Evolutionary conservation across 2,888 invertebrate species (phyloP).

Genomic region (Watsonalla binaria): DNA sequence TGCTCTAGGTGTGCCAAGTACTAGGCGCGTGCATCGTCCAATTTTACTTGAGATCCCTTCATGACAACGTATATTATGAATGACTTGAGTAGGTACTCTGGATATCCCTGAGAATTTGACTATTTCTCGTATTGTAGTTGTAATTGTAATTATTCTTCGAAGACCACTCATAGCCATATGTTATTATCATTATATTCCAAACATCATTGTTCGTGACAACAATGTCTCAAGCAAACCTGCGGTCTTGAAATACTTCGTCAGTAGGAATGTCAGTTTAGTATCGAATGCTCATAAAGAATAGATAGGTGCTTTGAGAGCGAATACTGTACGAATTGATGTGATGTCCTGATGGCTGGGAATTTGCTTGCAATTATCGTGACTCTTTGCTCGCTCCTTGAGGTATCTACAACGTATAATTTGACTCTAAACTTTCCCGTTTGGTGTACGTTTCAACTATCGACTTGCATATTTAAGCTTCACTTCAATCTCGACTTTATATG

Average conservation of each 20-base stretch:
- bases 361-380: conserved; percentile 20
- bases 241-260: conserved; percentile 9
- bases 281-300: neutral
- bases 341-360: conserved; percentile 9
- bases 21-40: too few relatives aligned
- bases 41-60: too few relatives aligned
- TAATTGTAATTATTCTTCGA: neutral
- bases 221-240: conserved; percentile 10
- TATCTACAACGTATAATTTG: conserved; percentile 33
- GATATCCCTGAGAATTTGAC: too few relatives aligned
- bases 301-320: conserved; percentile 1
- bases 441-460: conserved; percentile 26
- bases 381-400: conserved; percentile 32
- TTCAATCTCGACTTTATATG: conserved; percentile 25
- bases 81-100: too few relatives aligned
- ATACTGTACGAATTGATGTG: neutral
- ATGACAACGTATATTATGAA: too few relatives aligned
- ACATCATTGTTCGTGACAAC: conserved; percentile 21
- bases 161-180: neutral
- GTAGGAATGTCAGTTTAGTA: neutral
- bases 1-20: too few relatives aligned
- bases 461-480: conserved; percentile 30
- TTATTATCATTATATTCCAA: conserved; percentile 12
- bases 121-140: neutral
- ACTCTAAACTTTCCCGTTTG: conserved; percentile 36